Conservation (phyloP, 1,140 invertebrate genomes). For the Trichoplusia ni region DNA sequence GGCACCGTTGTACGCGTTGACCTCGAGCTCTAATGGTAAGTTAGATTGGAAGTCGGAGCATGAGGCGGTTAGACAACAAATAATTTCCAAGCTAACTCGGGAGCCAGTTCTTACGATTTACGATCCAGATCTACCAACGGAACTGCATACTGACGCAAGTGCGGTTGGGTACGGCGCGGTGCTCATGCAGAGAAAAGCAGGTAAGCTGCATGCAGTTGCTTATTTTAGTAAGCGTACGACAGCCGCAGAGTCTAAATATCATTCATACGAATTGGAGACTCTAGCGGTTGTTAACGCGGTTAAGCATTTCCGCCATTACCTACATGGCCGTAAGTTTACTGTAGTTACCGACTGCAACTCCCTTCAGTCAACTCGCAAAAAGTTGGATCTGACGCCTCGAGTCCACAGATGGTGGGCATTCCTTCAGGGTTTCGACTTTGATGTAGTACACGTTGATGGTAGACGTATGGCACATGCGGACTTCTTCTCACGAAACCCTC, state of each 20-base stretch:
- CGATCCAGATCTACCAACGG: neutral
- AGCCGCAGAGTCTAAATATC: neutral
- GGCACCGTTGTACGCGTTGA: neutral
- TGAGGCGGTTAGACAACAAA: neutral
- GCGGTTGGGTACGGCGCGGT: neutral
- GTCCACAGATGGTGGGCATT: neutral
- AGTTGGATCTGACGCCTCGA: neutral
- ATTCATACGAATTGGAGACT: neutral
- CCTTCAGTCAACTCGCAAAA: neutral
- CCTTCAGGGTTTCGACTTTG: neutral
- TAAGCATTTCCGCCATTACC: neutral
- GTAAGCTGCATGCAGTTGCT: neutral
- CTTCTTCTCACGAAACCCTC: neutral
- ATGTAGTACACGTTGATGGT: neutral
- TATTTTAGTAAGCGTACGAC: neutral
- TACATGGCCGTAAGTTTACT: neutral
- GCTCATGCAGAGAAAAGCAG: neutral
- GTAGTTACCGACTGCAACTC: neutral
- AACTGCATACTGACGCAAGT: neutral
- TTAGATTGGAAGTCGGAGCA: neutral
- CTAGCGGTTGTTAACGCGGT: neutral
- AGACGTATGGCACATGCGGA: neutral
- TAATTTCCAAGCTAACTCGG: neutral
- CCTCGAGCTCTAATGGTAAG: neutral
- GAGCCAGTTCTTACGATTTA: neutral